Percentiles rank a stretch among this genome's conserved stretches.
phyloP scores from a whole-genome alignment of 2,113 vertebrate species.

The Equus quagga region DNA sequence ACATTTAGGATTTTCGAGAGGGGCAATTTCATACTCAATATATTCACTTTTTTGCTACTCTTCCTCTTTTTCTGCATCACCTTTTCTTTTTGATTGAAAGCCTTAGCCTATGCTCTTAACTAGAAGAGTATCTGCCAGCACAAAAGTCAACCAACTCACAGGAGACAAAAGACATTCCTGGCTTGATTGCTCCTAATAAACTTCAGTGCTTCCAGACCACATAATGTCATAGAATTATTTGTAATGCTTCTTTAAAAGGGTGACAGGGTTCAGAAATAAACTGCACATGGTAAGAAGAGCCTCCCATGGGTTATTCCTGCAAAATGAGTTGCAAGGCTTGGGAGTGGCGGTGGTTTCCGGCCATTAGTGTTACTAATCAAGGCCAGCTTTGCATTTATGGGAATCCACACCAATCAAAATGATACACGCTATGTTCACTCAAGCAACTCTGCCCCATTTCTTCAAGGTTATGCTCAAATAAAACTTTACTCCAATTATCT shows the following conservation, averaged over 20 bases:
- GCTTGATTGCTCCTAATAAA: constrained; percentile 64
- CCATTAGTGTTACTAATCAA: constrained; percentile 73
- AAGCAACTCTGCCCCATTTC: constrained; percentile 25
- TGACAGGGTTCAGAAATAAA: constrained; percentile 74
- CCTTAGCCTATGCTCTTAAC: not conserved
- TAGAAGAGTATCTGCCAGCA: constrained; percentile 26
- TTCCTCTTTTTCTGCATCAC: not conserved
- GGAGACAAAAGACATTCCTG: constrained; percentile 65
- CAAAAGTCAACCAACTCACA: constrained; percentile 43
- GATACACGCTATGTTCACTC: not conserved
- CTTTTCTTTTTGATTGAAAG: not conserved
- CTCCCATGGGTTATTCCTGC: constrained; percentile 63
- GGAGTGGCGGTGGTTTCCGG: constrained; percentile 66
- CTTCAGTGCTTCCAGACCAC: constrained; percentile 71
- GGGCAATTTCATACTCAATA: not conserved
- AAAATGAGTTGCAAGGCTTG: constrained; percentile 48
- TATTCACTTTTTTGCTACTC: not conserved
- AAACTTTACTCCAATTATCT: constrained; percentile 61
- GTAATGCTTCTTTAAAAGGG: constrained; percentile 75
- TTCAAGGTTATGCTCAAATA: constrained; percentile 63
- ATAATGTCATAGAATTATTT: constrained; percentile 73
- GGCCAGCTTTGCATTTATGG: constrained; percentile 71
- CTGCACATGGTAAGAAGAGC: constrained; percentile 67
- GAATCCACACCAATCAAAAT: constrained; percentile 31
- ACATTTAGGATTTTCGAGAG: not conserved